phyloP scores from a whole-genome alignment of 2,888 invertebrate genomes.

The Vandiemenella viatica region DNA sequence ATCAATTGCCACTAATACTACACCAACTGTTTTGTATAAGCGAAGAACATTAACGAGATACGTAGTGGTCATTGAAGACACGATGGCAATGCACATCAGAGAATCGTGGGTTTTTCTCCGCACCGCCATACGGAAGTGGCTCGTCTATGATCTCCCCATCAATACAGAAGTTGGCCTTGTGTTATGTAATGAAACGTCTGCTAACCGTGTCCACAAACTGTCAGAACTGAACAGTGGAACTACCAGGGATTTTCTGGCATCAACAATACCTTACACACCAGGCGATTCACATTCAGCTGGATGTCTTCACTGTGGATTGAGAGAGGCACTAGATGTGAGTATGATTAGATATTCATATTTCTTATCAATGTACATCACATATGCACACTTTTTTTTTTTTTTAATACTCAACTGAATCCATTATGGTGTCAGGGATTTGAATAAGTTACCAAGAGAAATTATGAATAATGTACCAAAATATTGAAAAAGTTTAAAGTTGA shows the following conservation, averaged over 20 bases:
- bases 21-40: conserved; percentile 35
- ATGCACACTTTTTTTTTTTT: not conserved
- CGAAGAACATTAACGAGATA: conserved; percentile 37
- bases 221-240: conserved; percentile 26
- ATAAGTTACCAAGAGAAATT: too few species aligned
- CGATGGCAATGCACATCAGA: conserved; percentile 37
- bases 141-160: conserved; percentile 36
- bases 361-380: not conserved
- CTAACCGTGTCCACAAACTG: conserved; percentile 22
- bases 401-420: too few species aligned
- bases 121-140: conserved; percentile 41
- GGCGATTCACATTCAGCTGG: conserved; percentile 33
- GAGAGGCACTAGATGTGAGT: conserved; percentile 23
- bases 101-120: conserved; percentile 44
- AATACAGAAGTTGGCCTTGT: conserved; percentile 37
- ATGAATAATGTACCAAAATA: too few species aligned
- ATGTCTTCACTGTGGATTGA: conserved; percentile 34
- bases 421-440: too few species aligned
- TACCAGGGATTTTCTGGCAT: conserved; percentile 30
- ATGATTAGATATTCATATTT: too few species aligned
- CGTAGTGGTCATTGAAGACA: conserved; percentile 41
- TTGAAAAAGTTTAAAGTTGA: too few species aligned
- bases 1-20: conserved; percentile 26
- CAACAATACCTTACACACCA: conserved; percentile 35
- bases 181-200: conserved; percentile 29